Evolutionary conservation across 2,113 vertebrate genomes (phyloP).

Genomic region (Lepisosteus osseus): DNA sequence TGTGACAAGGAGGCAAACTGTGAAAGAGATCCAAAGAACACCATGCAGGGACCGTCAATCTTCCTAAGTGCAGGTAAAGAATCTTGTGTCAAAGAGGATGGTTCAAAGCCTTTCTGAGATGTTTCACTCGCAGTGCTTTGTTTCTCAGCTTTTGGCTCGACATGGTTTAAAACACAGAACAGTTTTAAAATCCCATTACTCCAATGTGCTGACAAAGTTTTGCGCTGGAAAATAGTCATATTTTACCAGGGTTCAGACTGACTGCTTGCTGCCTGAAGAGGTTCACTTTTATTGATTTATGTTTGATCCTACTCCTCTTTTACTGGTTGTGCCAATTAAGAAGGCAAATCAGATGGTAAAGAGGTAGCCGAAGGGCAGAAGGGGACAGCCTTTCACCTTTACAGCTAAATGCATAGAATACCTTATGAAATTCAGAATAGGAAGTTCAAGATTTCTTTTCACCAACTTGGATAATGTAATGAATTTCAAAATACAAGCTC

Average conservation of each 20-base stretch:
- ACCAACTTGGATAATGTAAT: no score
- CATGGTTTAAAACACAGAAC: background rate
- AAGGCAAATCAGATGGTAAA: background rate
- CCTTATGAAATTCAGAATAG: no score
- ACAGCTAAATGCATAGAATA: no score
- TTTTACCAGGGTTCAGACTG: background rate
- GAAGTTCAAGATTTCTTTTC: no score
- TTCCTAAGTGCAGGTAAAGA: no score
- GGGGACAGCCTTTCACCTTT: background rate
- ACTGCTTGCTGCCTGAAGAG: background rate
- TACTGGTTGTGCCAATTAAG: slow-evolving; percentile 4
- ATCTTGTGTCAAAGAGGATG: no score
- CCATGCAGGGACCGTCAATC: no score
- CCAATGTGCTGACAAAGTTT: background rate
- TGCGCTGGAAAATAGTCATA: background rate
- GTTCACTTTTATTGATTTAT: background rate
- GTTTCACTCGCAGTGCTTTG: no score
- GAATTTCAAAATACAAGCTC: no score
- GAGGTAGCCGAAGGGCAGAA: background rate
- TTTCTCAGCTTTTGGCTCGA: background rate
- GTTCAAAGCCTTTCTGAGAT: no score
- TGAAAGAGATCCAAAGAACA: no score
- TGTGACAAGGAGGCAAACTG: no score
- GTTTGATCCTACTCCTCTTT: background rate
- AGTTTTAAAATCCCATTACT: background rate